A percentile compares a stretch with the other conserved stretches of the same genome.
Evolutionary conservation across 2,797 vertebrate species (phyloP).

Genomic region (Pangasius larnaudii): DNA sequence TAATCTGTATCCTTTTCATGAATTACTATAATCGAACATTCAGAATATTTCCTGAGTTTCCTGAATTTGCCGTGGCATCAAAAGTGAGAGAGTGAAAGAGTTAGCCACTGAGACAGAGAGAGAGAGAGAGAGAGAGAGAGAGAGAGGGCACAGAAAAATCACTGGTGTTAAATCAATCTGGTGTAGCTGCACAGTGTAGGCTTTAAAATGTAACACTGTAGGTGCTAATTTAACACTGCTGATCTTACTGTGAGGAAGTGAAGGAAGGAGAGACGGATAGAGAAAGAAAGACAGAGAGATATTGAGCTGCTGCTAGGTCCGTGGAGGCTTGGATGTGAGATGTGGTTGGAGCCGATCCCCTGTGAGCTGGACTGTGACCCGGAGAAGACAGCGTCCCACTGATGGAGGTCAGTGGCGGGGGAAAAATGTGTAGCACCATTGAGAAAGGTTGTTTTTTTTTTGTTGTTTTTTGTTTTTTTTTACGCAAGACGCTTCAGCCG

Average conservation of each 20-base stretch:
- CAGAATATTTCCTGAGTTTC: slow-evolving; percentile 99
- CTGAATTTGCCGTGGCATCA: slow-evolving; percentile 90
- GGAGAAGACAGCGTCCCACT: slow-evolving; percentile 71
- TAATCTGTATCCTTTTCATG: slow-evolving; percentile 84
- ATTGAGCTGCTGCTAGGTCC: slow-evolving; percentile 88
- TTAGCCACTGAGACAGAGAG: slow-evolving; percentile 57
- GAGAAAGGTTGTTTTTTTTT: slow-evolving; percentile 70
- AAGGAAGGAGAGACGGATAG: slow-evolving; percentile 68
- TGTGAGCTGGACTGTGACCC: slow-evolving; percentile 84
- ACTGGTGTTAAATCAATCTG: slow-evolving; percentile 28
- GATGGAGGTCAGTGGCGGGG: slow-evolving; percentile 80
- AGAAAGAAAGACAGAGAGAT: slow-evolving; percentile 41
- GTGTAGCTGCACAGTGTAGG: slow-evolving; percentile 47
- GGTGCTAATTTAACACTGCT: slow-evolving; percentile 30
- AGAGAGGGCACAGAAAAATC: slow-evolving; percentile 51
- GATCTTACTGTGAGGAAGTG: slow-evolving; percentile 46
- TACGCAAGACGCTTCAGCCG: slow-evolving; percentile 78
- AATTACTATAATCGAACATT: slow-evolving; percentile 92
- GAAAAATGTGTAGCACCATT: slow-evolving; percentile 93
- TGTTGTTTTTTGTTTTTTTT: slow-evolving; percentile 32
- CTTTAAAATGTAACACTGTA: slow-evolving; percentile 13
- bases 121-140: slow-evolving; percentile 59
- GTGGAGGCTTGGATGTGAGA: slow-evolving; percentile 83
- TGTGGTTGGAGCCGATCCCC: slow-evolving; percentile 79
- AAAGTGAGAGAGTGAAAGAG: slow-evolving; percentile 67